These are phyloP conservation scores for Calyptomena viridis DNA, from an alignment of 2,113 vertebrate genomes.

Conservation along the genomic window DNA sequence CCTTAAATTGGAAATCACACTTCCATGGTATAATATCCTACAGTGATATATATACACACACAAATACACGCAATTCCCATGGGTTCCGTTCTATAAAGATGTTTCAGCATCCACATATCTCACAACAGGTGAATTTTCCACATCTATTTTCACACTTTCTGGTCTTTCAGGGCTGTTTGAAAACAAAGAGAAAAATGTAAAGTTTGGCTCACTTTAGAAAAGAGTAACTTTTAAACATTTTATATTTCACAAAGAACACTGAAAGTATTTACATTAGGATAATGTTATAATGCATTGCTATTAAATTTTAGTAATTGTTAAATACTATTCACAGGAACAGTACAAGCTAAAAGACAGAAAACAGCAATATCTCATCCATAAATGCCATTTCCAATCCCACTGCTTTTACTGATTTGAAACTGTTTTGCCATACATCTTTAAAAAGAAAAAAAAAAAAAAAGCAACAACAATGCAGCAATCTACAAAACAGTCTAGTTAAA, in stretches of 20 bases:
- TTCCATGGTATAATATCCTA: constrained; percentile 59
- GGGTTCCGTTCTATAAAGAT: constrained; percentile 80
- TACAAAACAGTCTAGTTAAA: not conserved
- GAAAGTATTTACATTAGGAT: not conserved
- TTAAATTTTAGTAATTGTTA: not conserved
- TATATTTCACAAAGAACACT: not conserved
- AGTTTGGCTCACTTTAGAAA: not conserved
- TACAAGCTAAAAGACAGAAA: not conserved
- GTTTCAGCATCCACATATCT: constrained; percentile 85
- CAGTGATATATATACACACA: constrained; percentile 50
- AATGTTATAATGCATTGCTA: not conserved
- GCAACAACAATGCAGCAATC: not conserved
- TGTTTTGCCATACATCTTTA: not conserved
- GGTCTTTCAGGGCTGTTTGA: constrained; percentile 88
- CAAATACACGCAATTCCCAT: constrained; percentile 42
- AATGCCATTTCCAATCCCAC: not conserved
- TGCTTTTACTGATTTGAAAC: not conserved
- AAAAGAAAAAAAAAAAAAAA: not conserved
- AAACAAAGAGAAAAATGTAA: constrained; percentile 49
- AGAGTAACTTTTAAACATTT: not conserved
- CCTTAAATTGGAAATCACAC: constrained; percentile 61
- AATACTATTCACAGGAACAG: not conserved
- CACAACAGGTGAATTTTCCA: constrained; percentile 78
- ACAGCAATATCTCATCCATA: not conserved
- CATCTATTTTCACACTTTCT: constrained; percentile 84